phyloP scores from a whole-genome alignment of 2,888 invertebrate genomes.

The Coelopa pilipes region DNA sequence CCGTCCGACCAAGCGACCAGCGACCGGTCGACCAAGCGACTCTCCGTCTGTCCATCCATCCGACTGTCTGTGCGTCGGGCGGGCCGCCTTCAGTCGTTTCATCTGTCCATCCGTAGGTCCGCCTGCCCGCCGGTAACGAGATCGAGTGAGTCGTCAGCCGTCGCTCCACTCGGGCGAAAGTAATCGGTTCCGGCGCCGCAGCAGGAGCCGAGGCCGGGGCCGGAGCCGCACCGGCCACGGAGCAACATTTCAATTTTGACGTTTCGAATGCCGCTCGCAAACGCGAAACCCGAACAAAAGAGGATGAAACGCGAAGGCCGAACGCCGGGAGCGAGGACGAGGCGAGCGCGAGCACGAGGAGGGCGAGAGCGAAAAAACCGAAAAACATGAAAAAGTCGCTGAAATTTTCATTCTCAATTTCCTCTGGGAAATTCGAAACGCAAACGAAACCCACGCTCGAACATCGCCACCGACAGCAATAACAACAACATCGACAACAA shows the following conservation, averaged over 20 bases:
- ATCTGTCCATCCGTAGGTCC: no score
- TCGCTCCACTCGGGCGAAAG: background rate
- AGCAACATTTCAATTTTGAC: slow-evolving; percentile 12
- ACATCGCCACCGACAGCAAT: slow-evolving; percentile 7
- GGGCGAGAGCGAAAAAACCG: background rate
- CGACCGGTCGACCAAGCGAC: no score
- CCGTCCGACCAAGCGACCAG: no score
- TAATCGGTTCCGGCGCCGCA: background rate
- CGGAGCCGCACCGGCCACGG: background rate
- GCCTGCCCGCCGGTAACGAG: no score
- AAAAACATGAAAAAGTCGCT: background rate
- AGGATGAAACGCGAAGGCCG: background rate
- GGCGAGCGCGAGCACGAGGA: no score
- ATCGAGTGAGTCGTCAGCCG: no score
- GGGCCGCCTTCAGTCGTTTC: no score
- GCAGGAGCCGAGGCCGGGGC: background rate
- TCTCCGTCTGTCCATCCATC: no score
- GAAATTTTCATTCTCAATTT: slow-evolving; percentile 20
- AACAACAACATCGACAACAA: background rate
- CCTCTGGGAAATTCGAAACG: slow-evolving; percentile 19
- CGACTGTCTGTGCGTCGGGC: no score
- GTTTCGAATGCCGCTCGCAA: slow-evolving; percentile 3
- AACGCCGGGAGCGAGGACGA: background rate
- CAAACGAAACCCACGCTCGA: background rate
- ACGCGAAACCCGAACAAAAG: background rate